Percentiles rank a stretch among this genome's conserved stretches.
phyloP scores from a whole-genome alignment of 1,140 invertebrate species.

The Ptiloglossa arizonensis region DNA sequence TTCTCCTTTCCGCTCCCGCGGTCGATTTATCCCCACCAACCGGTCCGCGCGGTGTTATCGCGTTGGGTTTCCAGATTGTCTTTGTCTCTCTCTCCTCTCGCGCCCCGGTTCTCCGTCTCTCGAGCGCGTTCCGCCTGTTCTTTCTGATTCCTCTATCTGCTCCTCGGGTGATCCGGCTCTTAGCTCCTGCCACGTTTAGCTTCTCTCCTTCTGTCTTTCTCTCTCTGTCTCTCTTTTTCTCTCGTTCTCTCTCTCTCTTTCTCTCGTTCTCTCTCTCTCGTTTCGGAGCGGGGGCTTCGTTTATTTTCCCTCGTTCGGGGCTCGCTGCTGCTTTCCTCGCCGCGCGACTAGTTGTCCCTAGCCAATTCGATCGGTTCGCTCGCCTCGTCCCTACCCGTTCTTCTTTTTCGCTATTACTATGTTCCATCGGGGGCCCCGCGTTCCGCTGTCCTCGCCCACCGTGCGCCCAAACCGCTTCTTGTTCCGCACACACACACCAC shows the following conservation, averaged over 20 bases:
- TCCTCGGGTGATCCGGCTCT: conserved; percentile 50
- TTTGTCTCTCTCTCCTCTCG: conserved; percentile 12
- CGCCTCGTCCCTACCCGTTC: not conserved
- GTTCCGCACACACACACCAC: too few relatives aligned
- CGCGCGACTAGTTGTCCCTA: not conserved
- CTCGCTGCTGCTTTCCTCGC: conserved; percentile 1
- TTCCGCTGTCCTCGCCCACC: not conserved
- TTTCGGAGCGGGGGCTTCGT: not conserved
- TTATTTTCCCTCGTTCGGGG: not conserved
- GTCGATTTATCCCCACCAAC: conserved; percentile 52
- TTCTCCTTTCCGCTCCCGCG: conserved; percentile 31
- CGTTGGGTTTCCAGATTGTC: conserved; percentile 39
- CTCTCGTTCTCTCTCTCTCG: too few relatives aligned
- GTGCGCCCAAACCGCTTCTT: not conserved
- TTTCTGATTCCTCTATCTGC: conserved; percentile 56
- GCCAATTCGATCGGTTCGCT: conserved; percentile 8
- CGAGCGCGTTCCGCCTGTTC: conserved; percentile 47
- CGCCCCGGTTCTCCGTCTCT: not conserved
- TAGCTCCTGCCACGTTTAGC: conserved; percentile 41
- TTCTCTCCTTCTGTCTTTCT: not conserved
- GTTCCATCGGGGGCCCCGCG: not conserved
- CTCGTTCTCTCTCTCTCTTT: not conserved
- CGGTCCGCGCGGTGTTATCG: conserved; percentile 25
- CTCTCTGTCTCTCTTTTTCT: too few relatives aligned
- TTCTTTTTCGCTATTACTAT: not conserved